Evolutionary conservation across 1,140 invertebrate species (phyloP), one percentile per base, ranked within the genome.

Genomic region (Gryllus bimaculatus): DNA sequence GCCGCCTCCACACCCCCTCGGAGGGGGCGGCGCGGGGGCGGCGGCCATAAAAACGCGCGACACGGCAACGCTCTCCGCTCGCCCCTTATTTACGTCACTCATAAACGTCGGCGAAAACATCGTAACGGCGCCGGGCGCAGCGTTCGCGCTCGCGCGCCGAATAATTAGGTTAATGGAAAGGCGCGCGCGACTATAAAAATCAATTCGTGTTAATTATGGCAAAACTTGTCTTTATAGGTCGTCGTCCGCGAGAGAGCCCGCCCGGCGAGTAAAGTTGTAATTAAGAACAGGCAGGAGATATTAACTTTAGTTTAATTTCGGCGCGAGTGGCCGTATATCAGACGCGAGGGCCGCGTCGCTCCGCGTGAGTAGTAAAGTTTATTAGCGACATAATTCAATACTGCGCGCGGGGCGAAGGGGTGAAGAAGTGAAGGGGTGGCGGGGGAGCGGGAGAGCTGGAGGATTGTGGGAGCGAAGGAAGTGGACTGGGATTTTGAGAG

Each of bases 251-350:
- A 10, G 10, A 66, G 54, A 66, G 54, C 10, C 54, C 54, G 54
- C 10, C 54, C 54, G 54, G 10, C 18, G 54, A 66, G 54, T 66
- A 66, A 66, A 66, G 54, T 66, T 66, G 54, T 66, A 66, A 66
- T 66, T 66, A 66, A 66, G 54, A 66, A 66, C 54, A 66, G 54
- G 54, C 54, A 66, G 54, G 54, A 66, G 54, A 66, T 66, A 66
- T 66, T 66, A 66, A 66, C 54, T 66, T 66, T 66, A 66, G 54
- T 66, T 66, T 66, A 66, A 66, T 66, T 66, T 66, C 54, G 54
- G 54, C 54, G 54, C 54, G 54, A 66, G 54, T 66, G 54, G 54
- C 18, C 54, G 54, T 66, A 66, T 66, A 66, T 66, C 54, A 66
- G 54, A 7, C 54, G 54, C 54, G 2, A 66, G 54, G 54, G 54